Percentiles rank a stretch among this genome's conserved stretches.
phyloP scores from a whole-genome alignment of 2,113 vertebrate species.

The Vidua chalybeata region DNA sequence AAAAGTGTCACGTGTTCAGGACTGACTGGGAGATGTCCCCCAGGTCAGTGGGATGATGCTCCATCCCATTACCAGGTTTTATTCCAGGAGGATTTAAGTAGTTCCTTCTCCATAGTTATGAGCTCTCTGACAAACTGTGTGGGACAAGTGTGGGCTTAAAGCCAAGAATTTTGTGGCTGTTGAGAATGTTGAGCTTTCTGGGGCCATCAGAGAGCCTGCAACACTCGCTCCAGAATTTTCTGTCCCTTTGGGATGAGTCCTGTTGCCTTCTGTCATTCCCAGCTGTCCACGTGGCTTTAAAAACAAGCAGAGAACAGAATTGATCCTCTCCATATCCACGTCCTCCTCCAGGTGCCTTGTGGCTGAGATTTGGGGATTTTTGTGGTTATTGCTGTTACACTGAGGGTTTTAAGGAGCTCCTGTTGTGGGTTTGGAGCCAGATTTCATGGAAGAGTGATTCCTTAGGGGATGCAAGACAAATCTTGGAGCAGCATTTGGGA shows the following conservation, averaged over 20 bases:
- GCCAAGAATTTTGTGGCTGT: neutral
- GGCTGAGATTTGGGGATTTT: neutral
- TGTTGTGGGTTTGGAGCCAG: neutral
- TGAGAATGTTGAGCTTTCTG: neutral
- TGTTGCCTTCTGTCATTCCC: neutral
- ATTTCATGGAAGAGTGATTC: neutral
- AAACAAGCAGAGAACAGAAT: accelerated
- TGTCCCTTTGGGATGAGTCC: neutral
- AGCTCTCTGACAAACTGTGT: neutral
- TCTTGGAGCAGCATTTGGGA: neutral
- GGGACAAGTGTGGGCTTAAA: neutral
- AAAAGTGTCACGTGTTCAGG: too few relatives aligned
- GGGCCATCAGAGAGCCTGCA: neutral
- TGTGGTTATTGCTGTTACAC: neutral
- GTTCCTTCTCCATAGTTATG: neutral
- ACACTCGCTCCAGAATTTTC: neutral
- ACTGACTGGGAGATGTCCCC: neutral
- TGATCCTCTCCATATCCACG: accelerated
- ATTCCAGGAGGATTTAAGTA: neutral
- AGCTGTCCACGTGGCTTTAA: neutral
- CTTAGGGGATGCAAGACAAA: neutral
- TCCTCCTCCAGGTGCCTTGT: neutral
- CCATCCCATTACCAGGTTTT: neutral
- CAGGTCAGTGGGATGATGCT: neutral
- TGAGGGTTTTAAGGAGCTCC: neutral